phyloP scores from a whole-genome alignment of 1,140 invertebrate species.

The Thaumetopoea pityocampa region DNA sequence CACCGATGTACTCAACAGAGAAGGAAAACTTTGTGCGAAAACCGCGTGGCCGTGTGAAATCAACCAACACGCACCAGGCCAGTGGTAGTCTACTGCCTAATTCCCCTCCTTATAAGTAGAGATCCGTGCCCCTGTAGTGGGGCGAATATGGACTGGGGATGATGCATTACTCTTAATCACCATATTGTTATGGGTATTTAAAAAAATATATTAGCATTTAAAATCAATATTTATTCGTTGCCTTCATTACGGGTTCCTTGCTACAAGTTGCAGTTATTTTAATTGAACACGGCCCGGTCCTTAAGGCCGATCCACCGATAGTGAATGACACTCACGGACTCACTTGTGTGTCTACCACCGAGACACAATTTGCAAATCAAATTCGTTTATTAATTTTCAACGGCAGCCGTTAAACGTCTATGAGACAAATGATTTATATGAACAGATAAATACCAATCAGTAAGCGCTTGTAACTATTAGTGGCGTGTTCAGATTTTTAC shows the following conservation, averaged over 20 bases:
- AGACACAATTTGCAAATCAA: slow-evolving; percentile 47
- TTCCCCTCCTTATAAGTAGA: too few relatives aligned
- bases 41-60: too few relatives aligned
- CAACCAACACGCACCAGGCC: too few relatives aligned
- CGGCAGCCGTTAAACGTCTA: slow-evolving; percentile 25
- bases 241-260: slow-evolving; percentile 30
- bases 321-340: slow-evolving; percentile 17
- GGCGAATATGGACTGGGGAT: too few relatives aligned
- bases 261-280: slow-evolving; percentile 36
- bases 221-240: slow-evolving; percentile 28
- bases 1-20: too few relatives aligned
- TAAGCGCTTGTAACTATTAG: slow-evolving; percentile 31
- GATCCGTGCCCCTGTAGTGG: too few relatives aligned
- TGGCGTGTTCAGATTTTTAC: too few relatives aligned
- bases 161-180: too few relatives aligned
- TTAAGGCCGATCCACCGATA: slow-evolving; percentile 23
- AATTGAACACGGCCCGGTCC: slow-evolving; percentile 28
- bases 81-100: too few relatives aligned
- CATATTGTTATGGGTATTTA: slow-evolving; percentile 22
- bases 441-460: slow-evolving; percentile 30
- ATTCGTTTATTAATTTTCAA: slow-evolving; percentile 40
- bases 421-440: slow-evolving; percentile 40
- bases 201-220: slow-evolving; percentile 35
- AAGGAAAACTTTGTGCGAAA: too few relatives aligned
- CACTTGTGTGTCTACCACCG: slow-evolving; percentile 21